These are phyloP conservation scores for Macropus fuliginosus DNA, from an alignment of 2,797 vertebrate species.

Conservation along the genomic window DNA sequence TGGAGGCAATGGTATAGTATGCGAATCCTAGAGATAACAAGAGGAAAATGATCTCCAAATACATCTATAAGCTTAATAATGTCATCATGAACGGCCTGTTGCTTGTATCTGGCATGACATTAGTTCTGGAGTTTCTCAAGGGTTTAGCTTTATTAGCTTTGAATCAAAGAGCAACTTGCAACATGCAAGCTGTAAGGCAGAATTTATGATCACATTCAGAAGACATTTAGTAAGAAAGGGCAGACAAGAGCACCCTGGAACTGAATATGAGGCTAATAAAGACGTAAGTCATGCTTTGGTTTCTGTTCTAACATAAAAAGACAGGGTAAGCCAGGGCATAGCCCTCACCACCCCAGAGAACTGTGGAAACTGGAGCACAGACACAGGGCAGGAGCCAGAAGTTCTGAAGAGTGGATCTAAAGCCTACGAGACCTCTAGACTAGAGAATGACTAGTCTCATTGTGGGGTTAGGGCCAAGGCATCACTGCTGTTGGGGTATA, in stretches of 20 bases:
- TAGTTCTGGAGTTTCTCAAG: background rate
- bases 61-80: background rate
- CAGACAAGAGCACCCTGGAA: background rate
- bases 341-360: fast-evolving
- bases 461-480: fast-evolving
- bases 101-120: background rate
- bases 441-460: background rate
- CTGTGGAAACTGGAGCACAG: background rate
- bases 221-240: background rate
- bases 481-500: background rate
- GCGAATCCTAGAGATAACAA: background rate
- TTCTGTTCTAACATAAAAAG: background rate
- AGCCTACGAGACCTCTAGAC: background rate
- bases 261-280: background rate
- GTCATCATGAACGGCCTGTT: background rate
- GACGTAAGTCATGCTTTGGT: background rate
- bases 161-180: conserved; percentile 41
- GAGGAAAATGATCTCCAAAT: background rate
- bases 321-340: too few species aligned
- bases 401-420: background rate
- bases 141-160: conserved; percentile 53
- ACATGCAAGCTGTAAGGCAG: conserved; percentile 30
- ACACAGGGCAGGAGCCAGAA: too few species aligned
- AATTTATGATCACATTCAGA: conserved; percentile 28
- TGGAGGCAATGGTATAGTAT: background rate